Evolutionary conservation across 2,797 vertebrate species (phyloP), one percentile per base, ranked within the genome.

Genomic region (Lacerta bilineata): DNA sequence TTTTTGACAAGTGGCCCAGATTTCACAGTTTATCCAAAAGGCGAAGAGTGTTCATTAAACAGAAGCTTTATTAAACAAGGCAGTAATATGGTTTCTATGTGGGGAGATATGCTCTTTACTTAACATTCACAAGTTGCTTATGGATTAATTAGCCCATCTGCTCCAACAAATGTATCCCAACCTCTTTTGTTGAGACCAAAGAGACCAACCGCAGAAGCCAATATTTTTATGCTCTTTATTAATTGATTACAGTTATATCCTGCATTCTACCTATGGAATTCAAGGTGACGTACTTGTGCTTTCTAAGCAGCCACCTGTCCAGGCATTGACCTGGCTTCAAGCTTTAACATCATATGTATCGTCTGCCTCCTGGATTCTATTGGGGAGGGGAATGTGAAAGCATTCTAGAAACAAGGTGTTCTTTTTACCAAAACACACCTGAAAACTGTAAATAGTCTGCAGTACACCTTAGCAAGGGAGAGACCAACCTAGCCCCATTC

Each of bases 91-190:
- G 94, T 92, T 95, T 97, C 93, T 94, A 93, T 92, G 93, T 91
- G 91, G 95, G 95, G 96, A 96, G 84, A 95, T 96, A 91, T 91
- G 92, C 95, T 95, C 94, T 97, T 96, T 95, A 93, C 88, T 96
- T 96, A 97, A 95, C 93, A 96, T 97, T 96, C 96, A 94, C 90
- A 93, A 95, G 89, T 95, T 97, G 91, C 96, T 96, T 96, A 95
- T 95, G 94, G 96, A 98, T 98, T 98, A 98, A 98, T 98, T 97
- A 97, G 96, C 96, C 98, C 98, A 98, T 98, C 98, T 98, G 98
- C 96, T 94, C 83, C 95, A 95, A 95, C 93, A 96, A 96, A 96
- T 94, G 91, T 91, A 94, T 95, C 95, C 93, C 76, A 82, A 76
- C 88, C 87, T 95, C 92, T 91, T 92, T 94, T 95, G 84, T 93